These are phyloP conservation scores for Monopis laevigella DNA, from an alignment of 2,888 invertebrate species.

Conservation along the genomic window DNA sequence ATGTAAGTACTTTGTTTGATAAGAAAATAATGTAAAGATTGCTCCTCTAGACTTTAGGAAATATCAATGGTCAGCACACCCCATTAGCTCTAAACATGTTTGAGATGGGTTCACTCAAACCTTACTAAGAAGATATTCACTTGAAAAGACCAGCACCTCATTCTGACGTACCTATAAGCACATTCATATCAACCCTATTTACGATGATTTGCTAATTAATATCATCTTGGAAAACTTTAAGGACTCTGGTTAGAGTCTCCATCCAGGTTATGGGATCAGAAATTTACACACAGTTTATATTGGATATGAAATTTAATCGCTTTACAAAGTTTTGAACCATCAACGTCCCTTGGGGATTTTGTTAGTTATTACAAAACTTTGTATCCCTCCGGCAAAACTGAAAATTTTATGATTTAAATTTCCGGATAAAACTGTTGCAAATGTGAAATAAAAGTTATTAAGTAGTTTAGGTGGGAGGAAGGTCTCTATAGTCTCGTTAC, in stretches of 20 bases:
- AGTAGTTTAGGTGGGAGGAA: too few species aligned
- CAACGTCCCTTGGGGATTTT: conserved; percentile 1
- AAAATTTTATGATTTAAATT: too few species aligned
- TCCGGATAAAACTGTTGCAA: too few species aligned
- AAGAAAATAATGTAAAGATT: too few species aligned
- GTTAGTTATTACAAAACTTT: too few species aligned
- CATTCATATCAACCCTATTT: not conserved
- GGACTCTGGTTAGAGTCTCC: conserved; percentile 20
- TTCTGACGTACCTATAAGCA: conserved; percentile 42
- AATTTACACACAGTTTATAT: conserved; percentile 37
- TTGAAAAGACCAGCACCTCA: conserved; percentile 37
- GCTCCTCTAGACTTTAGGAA: too few species aligned
- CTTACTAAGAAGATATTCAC: not conserved
- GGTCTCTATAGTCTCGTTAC: too few species aligned
- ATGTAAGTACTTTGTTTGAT: too few species aligned
- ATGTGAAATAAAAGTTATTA: too few species aligned
- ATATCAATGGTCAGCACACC: conserved; percentile 38
- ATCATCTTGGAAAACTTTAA: conserved; percentile 30
- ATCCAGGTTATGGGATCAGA: conserved; percentile 29
- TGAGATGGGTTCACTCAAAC: conserved; percentile 39
- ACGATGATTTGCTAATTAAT: conserved; percentile 28
- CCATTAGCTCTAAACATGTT: conserved; percentile 42
- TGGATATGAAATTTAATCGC: conserved; percentile 40
- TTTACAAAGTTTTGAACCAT: conserved; percentile 31
- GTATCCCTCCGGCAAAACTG: too few species aligned